Evolutionary conservation across 1,140 invertebrate genomes (phyloP), one percentile per base, ranked within the genome.

Genomic region (Scaptodrosophila lebanonensis): DNA sequence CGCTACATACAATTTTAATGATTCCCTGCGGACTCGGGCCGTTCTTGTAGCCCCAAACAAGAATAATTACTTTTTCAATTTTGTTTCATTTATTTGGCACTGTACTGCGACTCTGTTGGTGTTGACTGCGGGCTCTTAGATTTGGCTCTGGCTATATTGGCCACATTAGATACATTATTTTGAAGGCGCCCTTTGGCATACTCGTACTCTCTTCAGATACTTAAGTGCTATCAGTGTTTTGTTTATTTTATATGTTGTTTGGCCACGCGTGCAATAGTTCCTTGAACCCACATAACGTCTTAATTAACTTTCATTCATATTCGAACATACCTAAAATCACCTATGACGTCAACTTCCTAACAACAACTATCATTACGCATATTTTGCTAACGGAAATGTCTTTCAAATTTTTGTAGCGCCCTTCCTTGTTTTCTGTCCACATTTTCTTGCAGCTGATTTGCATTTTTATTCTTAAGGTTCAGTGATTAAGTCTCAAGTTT

Each of bases 41-140:
- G 29, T 44, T 58, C 40, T 36, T 51, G 39, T 36, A 17, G 52
- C 45, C 40, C 44, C 72, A 54, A n/a, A 66, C 50, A 79, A 79
- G 75, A 79, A 66, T 79, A 75, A 82, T 79, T 75, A 73, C 75
- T 79, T 69, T 69, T 82, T 82, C 68, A 62, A 69, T 79, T 64
- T 79, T 75, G 68, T 73, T 79, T 79, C 68, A 79, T 79, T 79
- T 82, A 79, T 79, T 79, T 65, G 58, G 49, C 51, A 27, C 43
- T 27, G 39, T 38, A 25, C 33, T 17, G 12, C 30, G 20, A n/a
- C 30, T 15, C 27, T 22, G 12, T 4, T 8, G 5, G 7, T 36
- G 32, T 27, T 11, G 15, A n/a, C 13, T 40, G 30, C 16, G 20
- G 35, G 29, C 27, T n/a, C 12, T 33, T 43, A 50, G 57, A 45